Base-by-base conservation (phyloP, 2,888 invertebrate genomes). In the Chrysotoxum bicinctum region DNA sequence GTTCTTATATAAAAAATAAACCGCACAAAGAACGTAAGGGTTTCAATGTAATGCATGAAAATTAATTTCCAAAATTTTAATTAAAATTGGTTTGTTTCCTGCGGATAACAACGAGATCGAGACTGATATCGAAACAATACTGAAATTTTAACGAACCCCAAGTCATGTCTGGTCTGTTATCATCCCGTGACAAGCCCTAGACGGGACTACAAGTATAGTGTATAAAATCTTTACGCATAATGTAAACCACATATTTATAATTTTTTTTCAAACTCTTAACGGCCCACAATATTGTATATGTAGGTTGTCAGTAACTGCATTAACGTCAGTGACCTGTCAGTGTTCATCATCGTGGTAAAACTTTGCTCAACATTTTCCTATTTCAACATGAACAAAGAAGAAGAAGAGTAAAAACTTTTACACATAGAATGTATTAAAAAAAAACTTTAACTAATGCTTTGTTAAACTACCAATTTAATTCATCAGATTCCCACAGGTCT, bases 401-500 rank as follows among this genome's bases (percentile, higher is more conserved):
- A 60, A 40, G 10, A 32, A 32, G 60, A 16, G 9, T 21, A 40
- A 60, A 60, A 60, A 60, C 7, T 23, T 43, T 37, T 30, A 32
- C 8, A 14, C 3, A 7, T 30, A 45, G 19, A 45, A 21, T 32
- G 12, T 14, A 64, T 45, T 8, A 30, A 43, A 45, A 21, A 43
- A 26, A 35, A 32, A 64, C 12, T 45, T 19, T 32, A n/a, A 30
- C 45, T 45, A 32, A 64, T 43, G 14, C 30, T 64, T 45, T 26
- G 16, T 32, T 64, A 64, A 64, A 43, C 30, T 64, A 30, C 19
- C 30, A 64, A 30, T 64, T 30, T 19, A 45, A 32, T 32, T 30
- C 30, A 64, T 45, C 64, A 19, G 64, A 64, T 45, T 64, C 32
- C 45, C 23, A 64, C 45, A 64, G 37, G 45, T 30, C 64, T 64